A percentile compares a stretch with the other conserved stretches of the same genome.
Conservation (phyloP, 2,888 invertebrate genomes). For the Podotricha telesiphe region DNA sequence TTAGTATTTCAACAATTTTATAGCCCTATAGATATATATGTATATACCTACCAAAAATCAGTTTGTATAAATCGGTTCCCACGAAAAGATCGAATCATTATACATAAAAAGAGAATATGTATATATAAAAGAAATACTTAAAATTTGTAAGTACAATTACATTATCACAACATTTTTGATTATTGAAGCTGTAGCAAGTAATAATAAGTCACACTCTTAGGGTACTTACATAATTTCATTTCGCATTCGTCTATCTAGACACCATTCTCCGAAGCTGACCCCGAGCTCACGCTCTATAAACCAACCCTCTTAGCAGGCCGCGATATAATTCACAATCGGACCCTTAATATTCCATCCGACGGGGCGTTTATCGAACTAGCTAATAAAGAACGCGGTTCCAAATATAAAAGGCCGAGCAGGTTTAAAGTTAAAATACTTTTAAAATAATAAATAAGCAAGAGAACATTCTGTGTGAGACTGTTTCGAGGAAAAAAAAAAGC, state of each 20-base stretch:
- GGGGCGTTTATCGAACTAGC: conserved; percentile 78
- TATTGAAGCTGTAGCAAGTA: conserved; percentile 14
- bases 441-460: conserved; percentile 81
- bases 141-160: too few species aligned
- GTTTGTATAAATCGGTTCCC: too few species aligned
- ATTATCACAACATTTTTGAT: not conserved
- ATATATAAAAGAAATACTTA: too few species aligned
- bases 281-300: conserved; percentile 67
- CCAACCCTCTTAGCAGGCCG: conserved; percentile 72
- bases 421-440: conserved; percentile 72
- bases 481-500: conserved; percentile 78
- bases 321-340: conserved; percentile 74
- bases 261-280: conserved; percentile 50
- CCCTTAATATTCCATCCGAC: conserved; percentile 70
- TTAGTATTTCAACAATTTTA: not conserved
- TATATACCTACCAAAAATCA: too few species aligned
- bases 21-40: too few species aligned
- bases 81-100: too few species aligned
- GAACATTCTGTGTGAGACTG: conserved; percentile 80
- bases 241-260: conserved; percentile 38
- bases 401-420: conserved; percentile 73
- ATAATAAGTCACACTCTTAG: conserved; percentile 36
- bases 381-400: conserved; percentile 77
- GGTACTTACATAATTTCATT: conserved; percentile 39
- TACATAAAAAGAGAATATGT: too few species aligned